Evolutionary conservation across 2,113 vertebrate genomes (phyloP), one percentile per base, ranked within the genome.

Genomic region (Cygnus buccinator): DNA sequence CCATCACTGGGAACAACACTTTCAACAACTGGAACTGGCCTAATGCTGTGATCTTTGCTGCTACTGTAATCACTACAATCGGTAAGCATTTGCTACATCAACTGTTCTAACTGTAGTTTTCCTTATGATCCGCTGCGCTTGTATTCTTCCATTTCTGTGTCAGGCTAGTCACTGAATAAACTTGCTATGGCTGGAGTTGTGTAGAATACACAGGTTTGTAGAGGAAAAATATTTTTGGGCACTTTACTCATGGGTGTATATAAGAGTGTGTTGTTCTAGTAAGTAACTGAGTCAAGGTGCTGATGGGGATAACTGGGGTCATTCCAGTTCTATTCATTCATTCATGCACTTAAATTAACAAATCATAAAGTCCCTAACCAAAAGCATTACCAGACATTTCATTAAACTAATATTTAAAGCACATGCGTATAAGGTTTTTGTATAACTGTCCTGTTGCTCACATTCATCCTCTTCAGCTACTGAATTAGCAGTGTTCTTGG

Each of bases 21-120:
- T 99, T 99, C 92, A 99, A 99, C 97, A 99, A 99, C 97, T 99
- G 99, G 99, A 99, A 99, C 91, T 99, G 99, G 99, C 99, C 99
- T 37, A 99, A 99, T 3, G 99, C 99, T 2, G 99, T 99, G 90
- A 99, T 99, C 94, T 99, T 99, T 91, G 99, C 99, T 50, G 99
- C 99, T 87, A 99, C 99, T 1, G 99, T 99, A 78, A 99, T 99
- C 95, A 99, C 99, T 48, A 99, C 99, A 28, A 99, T 99, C 0
- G 99, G 99, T 99, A 96, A 95, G 97, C 93, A 81, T 84, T 62
- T 50, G 66, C 33, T 39, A 1, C 4, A 12, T 78, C 16, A 78
- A 1, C 43, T 87, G 71, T 44, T 26, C 26, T 68, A 65, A 50
- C 41, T 48, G 35, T 13, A 65, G 63, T 52, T 67, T 79, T 87